A percentile compares a stretch with the other conserved stretches of the same genome.
Conservation (phyloP, 1,140 invertebrate species). For the Hirudo medicinalis region DNA sequence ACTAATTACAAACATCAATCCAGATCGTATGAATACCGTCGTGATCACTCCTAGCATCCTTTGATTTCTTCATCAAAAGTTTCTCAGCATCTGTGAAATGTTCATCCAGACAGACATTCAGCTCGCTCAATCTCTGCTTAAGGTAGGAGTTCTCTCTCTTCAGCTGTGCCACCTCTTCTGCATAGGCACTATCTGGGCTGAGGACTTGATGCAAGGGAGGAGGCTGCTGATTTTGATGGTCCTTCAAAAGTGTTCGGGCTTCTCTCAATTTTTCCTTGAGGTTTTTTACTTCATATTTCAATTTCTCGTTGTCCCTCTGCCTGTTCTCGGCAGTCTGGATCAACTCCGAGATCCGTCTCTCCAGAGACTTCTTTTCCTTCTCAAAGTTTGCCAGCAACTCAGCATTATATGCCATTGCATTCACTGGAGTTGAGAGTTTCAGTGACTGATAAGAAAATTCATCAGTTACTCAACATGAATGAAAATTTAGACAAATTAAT, state of each 20-base stretch:
- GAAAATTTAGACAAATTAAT: not conserved
- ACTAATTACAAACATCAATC: no score
- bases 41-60: no score
- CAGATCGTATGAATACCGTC: no score
- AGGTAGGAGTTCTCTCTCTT: slow-evolving; percentile 34
- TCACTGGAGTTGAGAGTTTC: slow-evolving; percentile 35
- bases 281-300: slow-evolving; percentile 24
- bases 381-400: slow-evolving; percentile 41
- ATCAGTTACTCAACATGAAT: not conserved
- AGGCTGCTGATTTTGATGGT: slow-evolving; percentile 29
- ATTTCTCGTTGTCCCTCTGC: slow-evolving; percentile 40
- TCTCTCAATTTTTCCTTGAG: slow-evolving; percentile 16
- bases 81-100: slow-evolving; percentile 38
- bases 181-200: not conserved
- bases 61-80: slow-evolving; percentile 26
- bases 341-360: slow-evolving; percentile 38
- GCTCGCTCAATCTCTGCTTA: slow-evolving; percentile 33
- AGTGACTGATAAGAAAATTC: slow-evolving; percentile 24
- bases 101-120: slow-evolving; percentile 33
- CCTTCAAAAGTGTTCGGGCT: not conserved
- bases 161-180: slow-evolving; percentile 34
- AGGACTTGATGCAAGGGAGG: slow-evolving; percentile 21
- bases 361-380: slow-evolving; percentile 38
- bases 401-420: slow-evolving; percentile 41
- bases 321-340: slow-evolving; percentile 36